phyloP scores from a whole-genome alignment of 2,113 vertebrate genomes.

The Nycticebus coucang region DNA sequence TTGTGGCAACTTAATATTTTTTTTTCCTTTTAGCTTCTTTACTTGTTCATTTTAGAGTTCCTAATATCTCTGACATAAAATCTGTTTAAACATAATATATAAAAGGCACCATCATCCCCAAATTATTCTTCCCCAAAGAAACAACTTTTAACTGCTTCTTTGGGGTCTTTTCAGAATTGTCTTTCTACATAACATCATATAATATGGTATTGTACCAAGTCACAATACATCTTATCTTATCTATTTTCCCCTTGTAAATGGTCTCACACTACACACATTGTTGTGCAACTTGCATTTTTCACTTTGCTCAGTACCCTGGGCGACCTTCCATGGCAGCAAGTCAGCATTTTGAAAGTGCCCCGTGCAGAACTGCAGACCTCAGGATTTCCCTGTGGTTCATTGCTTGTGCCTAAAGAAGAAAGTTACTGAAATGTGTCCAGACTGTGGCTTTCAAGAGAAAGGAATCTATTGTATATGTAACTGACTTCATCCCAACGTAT shows the following conservation, averaged over 20 bases:
- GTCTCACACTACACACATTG: neutral
- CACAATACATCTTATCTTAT: neutral
- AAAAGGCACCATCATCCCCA: neutral
- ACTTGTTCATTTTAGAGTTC: neutral
- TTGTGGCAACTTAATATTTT: neutral
- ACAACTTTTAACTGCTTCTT: neutral
- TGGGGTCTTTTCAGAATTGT: neutral
- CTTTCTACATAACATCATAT: neutral
- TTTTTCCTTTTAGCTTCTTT: neutral
- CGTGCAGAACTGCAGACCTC: neutral
- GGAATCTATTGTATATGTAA: constrained; percentile 38
- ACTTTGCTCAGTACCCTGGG: neutral
- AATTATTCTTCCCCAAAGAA: neutral
- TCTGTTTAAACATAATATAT: neutral
- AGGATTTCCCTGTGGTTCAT: constrained; percentile 47
- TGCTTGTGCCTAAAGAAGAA: constrained; percentile 52
- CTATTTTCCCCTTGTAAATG: neutral
- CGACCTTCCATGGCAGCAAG: neutral
- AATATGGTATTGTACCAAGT: neutral
- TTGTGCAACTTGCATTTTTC: neutral
- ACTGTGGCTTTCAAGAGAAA: constrained; percentile 52
- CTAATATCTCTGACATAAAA: neutral
- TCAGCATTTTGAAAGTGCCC: constrained; percentile 42
- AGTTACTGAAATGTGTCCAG: constrained; percentile 50
- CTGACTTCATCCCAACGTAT: constrained; percentile 38